Conservation (phyloP, 2,113 vertebrate species). For the Petrocephalus zakoni region DNA sequence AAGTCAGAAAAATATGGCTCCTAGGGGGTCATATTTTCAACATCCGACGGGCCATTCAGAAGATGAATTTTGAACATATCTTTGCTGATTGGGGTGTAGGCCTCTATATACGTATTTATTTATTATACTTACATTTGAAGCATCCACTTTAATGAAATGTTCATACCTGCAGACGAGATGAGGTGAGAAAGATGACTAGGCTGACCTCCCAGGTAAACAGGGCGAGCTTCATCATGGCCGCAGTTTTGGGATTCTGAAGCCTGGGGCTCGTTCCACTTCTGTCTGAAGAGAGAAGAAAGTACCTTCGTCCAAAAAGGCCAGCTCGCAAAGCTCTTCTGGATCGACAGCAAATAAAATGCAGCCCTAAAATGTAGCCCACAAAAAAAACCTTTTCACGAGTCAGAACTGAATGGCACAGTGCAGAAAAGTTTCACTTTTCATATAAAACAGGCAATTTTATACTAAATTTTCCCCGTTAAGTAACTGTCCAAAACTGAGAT, state of each 20-base stretch:
- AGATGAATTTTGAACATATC: too few relatives aligned
- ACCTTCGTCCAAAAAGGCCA: conserved; percentile 20
- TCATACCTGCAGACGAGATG: conserved; percentile 57
- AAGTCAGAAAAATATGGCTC: not conserved
- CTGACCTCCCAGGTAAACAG: conserved; percentile 47
- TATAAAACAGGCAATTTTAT: not conserved
- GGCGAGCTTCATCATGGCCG: conserved; percentile 39
- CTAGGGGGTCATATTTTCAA: not conserved
- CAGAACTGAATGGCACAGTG: not conserved
- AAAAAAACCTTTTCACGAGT: not conserved
- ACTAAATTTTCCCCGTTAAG: not conserved
- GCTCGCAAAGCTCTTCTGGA: not conserved
- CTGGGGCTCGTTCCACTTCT: conserved; percentile 16
- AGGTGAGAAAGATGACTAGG: conserved; percentile 48
- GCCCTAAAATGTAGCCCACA: conserved; percentile 23
- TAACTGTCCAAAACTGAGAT: not conserved
- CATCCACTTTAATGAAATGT: not conserved
- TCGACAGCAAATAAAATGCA: not conserved
- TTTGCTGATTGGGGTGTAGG: too few relatives aligned
- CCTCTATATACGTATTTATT: not conserved
- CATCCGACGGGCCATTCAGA: not conserved
- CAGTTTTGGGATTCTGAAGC: conserved; percentile 29
- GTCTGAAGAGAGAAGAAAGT: conserved; percentile 20
- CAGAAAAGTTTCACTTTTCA: not conserved
- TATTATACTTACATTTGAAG: not conserved